These are phyloP conservation scores for Invenusta paracnida DNA, from an alignment of 2,888 invertebrate species.

Conservation along the genomic window DNA sequence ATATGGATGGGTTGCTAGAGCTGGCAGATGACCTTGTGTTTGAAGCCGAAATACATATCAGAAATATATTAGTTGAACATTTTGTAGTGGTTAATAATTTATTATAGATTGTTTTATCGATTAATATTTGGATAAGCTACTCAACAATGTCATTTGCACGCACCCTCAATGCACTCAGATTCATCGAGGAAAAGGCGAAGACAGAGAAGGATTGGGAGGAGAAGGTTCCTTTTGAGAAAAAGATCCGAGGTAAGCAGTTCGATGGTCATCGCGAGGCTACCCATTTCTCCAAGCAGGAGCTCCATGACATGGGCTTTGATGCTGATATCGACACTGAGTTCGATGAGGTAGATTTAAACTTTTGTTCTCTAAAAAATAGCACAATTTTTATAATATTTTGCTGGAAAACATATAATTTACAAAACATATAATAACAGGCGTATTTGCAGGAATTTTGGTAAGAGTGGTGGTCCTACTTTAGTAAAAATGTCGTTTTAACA, in stretches of 20 bases:
- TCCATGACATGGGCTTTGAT: conserved; percentile 41
- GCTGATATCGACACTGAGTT: conserved; percentile 41
- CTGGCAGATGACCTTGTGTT: not conserved
- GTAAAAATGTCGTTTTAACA: no score
- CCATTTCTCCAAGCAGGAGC: conserved; percentile 41
- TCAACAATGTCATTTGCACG: no score
- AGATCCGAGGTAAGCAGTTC: conserved; percentile 72
- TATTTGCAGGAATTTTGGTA: no score
- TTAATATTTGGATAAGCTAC: no score
- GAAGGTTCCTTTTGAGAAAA: conserved; percentile 78
- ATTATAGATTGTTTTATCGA: no score
- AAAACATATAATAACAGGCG: no score
- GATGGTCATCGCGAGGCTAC: conserved; percentile 36
- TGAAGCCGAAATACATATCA: conserved; percentile 79
- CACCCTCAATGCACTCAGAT: no score
- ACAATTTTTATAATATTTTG: no score
- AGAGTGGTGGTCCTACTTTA: no score
- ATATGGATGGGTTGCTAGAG: not conserved
- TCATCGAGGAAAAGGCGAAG: conserved; percentile 83
- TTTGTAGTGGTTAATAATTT: conserved; percentile 99
- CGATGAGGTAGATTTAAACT: conserved; percentile 31
- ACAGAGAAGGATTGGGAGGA: conserved; percentile 96
- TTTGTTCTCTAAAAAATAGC: no score
- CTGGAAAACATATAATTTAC: no score
- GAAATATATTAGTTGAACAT: conserved; percentile 92